Base-by-base conservation (phyloP, 2,113 vertebrate genomes). In the Cyrtonyx montezumae region DNA sequence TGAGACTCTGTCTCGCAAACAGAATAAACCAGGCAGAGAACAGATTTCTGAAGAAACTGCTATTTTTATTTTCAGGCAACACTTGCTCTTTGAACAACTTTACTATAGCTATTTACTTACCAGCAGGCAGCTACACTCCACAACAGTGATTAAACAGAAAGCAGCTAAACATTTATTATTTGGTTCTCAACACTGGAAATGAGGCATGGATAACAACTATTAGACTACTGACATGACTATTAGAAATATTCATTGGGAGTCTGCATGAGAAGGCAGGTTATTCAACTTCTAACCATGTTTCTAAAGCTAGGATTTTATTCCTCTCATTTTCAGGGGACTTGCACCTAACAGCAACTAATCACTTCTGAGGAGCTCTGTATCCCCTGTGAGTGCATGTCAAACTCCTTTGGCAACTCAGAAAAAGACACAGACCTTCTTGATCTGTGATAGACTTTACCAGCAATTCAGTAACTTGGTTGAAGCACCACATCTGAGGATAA, bases 341-440 rank as follows among this genome's bases (percentile, higher is more conserved):
- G 53, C 17, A 53, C 36, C 36, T 13, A n/a, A 28, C 14, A 62
- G 18, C 49, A 92, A 75, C 36, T 30, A 28, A 48, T 46, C 9
- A 34, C 21, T 71, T 75, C 7, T 36, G 10, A 56, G 17, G 11
- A 13, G 63, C 63, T 40, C 43, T 84, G 8, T 76, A 53, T 45
- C 46, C 48, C 42, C 40, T 6, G 0, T 9, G 56, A 69, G 61
- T 7, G 13, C 16, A 34, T 9, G 36, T 55, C 0, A 2, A 82
- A 13, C 4, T 6, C 5, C 17, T 23, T 37, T 68, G n/a, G 81
- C 2, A 5, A 2, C 0, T 28, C 15, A 40, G 22, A 71, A 73
- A 34, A n/a, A 51, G 21, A 5, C 58, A 42, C 58, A 66, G 51
- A n/a, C 20, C 56, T 63, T n/a, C 68, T 30, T 77, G n/a, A 6